Conservation (phyloP, 2,888 invertebrate genomes). For the Poecilus cupreus region DNA sequence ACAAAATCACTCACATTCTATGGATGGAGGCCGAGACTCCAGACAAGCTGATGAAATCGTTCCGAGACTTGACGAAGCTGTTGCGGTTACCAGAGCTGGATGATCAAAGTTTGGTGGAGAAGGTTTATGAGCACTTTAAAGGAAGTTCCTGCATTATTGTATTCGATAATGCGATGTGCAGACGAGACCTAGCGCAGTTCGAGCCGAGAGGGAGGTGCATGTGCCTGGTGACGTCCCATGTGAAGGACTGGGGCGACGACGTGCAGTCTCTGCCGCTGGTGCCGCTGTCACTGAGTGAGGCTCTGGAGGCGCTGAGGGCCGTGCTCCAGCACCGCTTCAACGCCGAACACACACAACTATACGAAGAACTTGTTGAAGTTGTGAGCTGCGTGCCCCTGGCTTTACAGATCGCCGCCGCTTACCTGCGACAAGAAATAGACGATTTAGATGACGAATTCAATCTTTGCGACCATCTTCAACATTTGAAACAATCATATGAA, state of each 20-base stretch:
- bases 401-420: not conserved
- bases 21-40: too few relatives aligned
- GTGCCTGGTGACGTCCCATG: not conserved
- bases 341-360: not conserved
- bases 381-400: not conserved
- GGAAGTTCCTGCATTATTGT: not conserved
- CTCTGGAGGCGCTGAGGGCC: not conserved
- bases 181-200: not conserved
- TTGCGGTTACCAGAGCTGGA: not conserved
- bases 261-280: not conserved
- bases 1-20: not conserved
- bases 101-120: not conserved
- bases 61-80: not conserved
- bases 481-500: too few relatives aligned
- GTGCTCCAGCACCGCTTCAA: not conserved
- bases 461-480: too few relatives aligned
- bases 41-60: too few relatives aligned
- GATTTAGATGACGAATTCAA: too few relatives aligned
- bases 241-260: not conserved
- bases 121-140: not conserved
- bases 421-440: too few relatives aligned
- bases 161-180: not conserved
- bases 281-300: not conserved
- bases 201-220: not conserved
- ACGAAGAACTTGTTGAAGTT: not conserved